Evolutionary conservation across 2,797 vertebrate species (phyloP).

Genomic region (Dipus sagitta): DNA sequence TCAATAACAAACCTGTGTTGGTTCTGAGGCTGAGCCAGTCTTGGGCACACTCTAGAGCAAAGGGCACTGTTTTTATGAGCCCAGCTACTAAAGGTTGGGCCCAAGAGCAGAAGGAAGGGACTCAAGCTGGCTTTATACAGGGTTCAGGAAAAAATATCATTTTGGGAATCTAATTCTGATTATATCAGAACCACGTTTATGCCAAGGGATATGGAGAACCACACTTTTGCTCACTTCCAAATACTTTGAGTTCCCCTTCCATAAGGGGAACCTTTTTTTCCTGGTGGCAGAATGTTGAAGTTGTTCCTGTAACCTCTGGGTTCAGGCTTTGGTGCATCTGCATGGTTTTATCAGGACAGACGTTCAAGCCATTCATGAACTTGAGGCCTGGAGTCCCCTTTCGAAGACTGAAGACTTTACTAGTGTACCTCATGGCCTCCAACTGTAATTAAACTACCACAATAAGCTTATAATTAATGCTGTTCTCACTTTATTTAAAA

Average conservation of each 20-base stretch:
- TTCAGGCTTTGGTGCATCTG: background rate
- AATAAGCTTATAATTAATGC: conserved; percentile 33
- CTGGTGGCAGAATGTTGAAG: background rate
- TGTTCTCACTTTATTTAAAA: conserved; percentile 65
- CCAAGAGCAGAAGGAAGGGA: background rate
- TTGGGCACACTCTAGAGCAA: background rate
- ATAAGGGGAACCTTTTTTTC: background rate
- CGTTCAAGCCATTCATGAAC: conserved; percentile 23
- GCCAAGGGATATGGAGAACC: background rate
- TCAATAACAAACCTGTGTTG: background rate
- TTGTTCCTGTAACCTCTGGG: background rate
- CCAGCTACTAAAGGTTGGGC: background rate
- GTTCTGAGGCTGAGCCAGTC: background rate
- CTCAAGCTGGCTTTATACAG: too few species aligned
- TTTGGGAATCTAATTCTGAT: background rate
- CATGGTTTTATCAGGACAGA: background rate
- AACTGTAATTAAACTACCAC: conserved; percentile 56
- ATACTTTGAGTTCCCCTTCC: background rate
- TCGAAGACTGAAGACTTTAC: conserved; percentile 31
- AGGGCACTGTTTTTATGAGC: background rate
- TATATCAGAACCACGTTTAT: background rate
- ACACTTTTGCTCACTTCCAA: background rate
- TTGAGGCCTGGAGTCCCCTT: conserved; percentile 24
- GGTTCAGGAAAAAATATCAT: background rate
- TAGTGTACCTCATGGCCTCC: conserved; percentile 9